Evolutionary conservation across 2,888 invertebrate genomes (phyloP).

Genomic region (Drosophila histrio): DNA sequence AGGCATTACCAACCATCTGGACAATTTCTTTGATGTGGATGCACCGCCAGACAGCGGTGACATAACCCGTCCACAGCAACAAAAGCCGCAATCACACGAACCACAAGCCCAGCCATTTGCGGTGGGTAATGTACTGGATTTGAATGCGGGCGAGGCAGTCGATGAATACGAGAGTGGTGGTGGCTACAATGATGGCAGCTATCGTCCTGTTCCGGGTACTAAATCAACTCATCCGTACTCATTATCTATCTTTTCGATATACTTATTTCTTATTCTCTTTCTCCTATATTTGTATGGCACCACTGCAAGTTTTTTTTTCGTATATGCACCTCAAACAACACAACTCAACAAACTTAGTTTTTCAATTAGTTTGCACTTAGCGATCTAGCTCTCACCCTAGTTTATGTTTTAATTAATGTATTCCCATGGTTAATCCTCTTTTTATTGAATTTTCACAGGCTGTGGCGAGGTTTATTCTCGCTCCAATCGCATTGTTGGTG

Average conservation of each 20-base stretch:
- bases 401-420: neutral
- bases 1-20: constrained; percentile 83
- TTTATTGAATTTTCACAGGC: constrained; percentile 86
- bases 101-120: constrained; percentile 76
- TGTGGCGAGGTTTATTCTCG: constrained; percentile 95
- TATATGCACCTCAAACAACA: constrained; percentile 42
- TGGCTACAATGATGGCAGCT: constrained; percentile 74
- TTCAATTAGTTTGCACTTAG: constrained; percentile 24
- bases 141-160: constrained; percentile 79
- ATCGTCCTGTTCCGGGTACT: constrained; percentile 84
- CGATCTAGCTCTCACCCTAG: constrained; percentile 21
- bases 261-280: constrained; percentile 18
- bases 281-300: constrained; percentile 34
- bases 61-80: constrained; percentile 19
- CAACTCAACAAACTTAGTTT: constrained; percentile 15
- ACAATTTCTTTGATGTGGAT: constrained; percentile 82
- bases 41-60: constrained; percentile 42
- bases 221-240: constrained; percentile 26
- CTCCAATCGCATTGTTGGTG: constrained; percentile 95
- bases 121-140: constrained; percentile 82
- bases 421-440: neutral
- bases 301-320: constrained; percentile 48
- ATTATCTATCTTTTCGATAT: neutral
- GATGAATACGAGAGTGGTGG: constrained; percentile 74
- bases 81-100: constrained; percentile 46